These are phyloP conservation scores for Acromyrmex echinatior DNA, from an alignment of 1,140 invertebrate genomes.

Conservation along the genomic window DNA sequence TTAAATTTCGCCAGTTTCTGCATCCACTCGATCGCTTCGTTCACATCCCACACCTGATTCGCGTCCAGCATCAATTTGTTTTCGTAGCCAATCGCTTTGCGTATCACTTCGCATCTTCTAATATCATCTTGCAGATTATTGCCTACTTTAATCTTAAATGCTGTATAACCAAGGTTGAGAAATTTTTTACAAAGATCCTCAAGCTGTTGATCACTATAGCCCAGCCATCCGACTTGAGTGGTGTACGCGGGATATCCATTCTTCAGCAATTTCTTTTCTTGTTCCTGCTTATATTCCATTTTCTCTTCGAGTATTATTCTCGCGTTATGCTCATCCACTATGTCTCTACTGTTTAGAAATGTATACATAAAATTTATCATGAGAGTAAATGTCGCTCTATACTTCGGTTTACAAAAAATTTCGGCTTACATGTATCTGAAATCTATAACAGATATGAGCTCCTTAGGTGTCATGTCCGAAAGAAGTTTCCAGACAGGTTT, in stretches of 20 bases:
- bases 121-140: constrained; percentile 92
- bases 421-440: constrained; percentile 92
- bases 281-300: constrained; percentile 87
- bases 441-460: constrained; percentile 94
- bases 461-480: constrained; percentile 93
- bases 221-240: constrained; percentile 93
- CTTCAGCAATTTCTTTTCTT: constrained; percentile 88
- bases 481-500: constrained; percentile 96
- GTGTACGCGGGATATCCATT: constrained; percentile 93
- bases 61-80: constrained; percentile 95
- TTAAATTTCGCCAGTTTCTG: constrained; percentile 91
- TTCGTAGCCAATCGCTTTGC: constrained; percentile 92
- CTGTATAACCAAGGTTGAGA: constrained; percentile 91
- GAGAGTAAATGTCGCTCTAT: not conserved
- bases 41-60: constrained; percentile 96
- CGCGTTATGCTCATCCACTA: constrained; percentile 94
- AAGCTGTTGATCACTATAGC: constrained; percentile 91
- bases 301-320: constrained; percentile 90
- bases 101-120: constrained; percentile 90
- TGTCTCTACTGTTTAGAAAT: constrained; percentile 90
- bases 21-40: constrained; percentile 95
- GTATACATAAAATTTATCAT: constrained; percentile 1
- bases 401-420: constrained; percentile 12
- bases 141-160: constrained; percentile 97
- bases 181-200: constrained; percentile 91